A percentile compares a stretch with the other conserved stretches of the same genome.
Conservation (phyloP, 2,888 invertebrate species). For the Xanthorhoe designata region DNA sequence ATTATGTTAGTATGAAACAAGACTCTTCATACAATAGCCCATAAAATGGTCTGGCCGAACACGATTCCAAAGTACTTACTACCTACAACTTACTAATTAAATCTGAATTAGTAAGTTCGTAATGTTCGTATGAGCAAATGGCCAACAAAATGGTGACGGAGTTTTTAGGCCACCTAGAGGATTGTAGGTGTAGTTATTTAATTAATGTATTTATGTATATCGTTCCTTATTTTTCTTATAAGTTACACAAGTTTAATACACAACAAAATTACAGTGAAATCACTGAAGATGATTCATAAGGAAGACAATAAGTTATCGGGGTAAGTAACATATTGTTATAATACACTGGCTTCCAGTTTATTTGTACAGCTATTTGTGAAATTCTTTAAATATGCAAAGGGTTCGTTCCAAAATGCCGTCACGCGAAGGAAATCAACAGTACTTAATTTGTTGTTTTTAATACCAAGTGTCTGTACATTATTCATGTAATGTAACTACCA, state of each 20-base stretch:
- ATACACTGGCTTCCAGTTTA: neutral
- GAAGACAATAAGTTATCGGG: too few species aligned
- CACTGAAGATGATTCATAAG: too few species aligned
- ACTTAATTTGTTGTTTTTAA: neutral
- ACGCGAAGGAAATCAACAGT: neutral
- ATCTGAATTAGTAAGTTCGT: too few species aligned
- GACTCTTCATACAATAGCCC: constrained; percentile 25
- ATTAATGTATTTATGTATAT: too few species aligned
- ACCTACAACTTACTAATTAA: neutral
- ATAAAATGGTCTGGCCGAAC: constrained; percentile 26
- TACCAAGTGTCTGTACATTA: neutral
- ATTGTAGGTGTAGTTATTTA: too few species aligned
- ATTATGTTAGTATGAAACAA: constrained; percentile 18
- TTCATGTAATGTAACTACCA: neutral
- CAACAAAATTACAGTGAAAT: too few species aligned
- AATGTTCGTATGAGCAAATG: too few species aligned
- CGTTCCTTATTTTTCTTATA: too few species aligned
- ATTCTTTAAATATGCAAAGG: neutral
- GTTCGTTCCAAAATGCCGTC: neutral
- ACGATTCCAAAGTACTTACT: constrained; percentile 5
- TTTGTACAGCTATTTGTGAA: neutral
- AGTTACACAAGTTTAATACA: too few species aligned
- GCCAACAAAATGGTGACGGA: too few species aligned
- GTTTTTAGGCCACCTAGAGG: too few species aligned
- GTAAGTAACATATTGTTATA: too few species aligned